Evolutionary conservation across 2,888 invertebrate genomes (phyloP).

Genomic region (Eudasyphora cyanicolor): DNA sequence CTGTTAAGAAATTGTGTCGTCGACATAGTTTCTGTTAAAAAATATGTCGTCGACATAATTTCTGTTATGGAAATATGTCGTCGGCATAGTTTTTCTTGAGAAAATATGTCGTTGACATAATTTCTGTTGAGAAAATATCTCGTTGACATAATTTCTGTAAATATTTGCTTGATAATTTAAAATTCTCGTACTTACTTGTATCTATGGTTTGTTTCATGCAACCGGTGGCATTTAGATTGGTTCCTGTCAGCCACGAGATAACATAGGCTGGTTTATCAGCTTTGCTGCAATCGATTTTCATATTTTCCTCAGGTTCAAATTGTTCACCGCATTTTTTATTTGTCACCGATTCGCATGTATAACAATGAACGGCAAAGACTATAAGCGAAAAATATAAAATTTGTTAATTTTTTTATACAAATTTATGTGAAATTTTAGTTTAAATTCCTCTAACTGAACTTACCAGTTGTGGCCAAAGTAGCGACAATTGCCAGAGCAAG

Average conservation of each 20-base stretch:
- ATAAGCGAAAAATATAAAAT: too few relatives aligned
- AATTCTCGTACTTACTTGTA: conserved; percentile 74
- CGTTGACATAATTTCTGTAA: too few relatives aligned
- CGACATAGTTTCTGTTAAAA: too few relatives aligned
- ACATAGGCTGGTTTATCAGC: conserved; percentile 73
- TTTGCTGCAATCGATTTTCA: conserved; percentile 73
- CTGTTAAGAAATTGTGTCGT: too few relatives aligned
- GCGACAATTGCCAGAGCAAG: conserved; percentile 66
- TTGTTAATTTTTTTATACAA: too few relatives aligned
- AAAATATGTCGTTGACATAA: too few relatives aligned
- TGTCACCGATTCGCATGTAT: conserved; percentile 75
- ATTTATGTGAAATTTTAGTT: too few relatives aligned
- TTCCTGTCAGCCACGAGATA: conserved; percentile 67
- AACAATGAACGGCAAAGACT: conserved; percentile 78
- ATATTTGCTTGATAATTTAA: too few relatives aligned
- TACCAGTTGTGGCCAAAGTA: conserved; percentile 54
- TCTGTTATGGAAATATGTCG: too few relatives aligned
- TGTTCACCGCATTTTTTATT: conserved; percentile 74
- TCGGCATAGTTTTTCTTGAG: background rate
- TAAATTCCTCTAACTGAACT: too few relatives aligned
- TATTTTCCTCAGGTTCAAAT: conserved; percentile 71
- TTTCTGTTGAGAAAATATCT: too few relatives aligned
- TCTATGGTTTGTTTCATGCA: conserved; percentile 77
- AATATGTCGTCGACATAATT: too few relatives aligned
- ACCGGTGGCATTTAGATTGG: conserved; percentile 76